Base-by-base conservation (phyloP, 1,140 invertebrate species). In the Pseudoatta argentina region DNA sequence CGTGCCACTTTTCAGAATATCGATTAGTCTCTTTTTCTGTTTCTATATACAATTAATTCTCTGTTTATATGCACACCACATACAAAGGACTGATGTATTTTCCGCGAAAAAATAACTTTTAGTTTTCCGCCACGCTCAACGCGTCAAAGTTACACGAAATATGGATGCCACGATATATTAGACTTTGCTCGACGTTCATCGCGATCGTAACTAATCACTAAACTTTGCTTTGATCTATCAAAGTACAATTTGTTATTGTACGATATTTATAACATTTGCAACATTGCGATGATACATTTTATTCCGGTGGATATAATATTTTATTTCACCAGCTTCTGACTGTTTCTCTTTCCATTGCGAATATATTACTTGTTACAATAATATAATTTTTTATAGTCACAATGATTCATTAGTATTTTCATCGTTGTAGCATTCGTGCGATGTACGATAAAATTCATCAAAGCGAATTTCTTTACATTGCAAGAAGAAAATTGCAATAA, bases 11-110 rank as follows among this genome's bases (percentile, higher is more conserved):
- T 61, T 57, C 39, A 57, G 69, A 73, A 83, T 83, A 75, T 73
- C 55, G 79, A 83, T 73, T 16, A 48, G 8, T 48, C 51, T 51
- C 24, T 75, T 34, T 57, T 75, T 73, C 30, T 73, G 55, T 48
- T 21, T 82, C 24, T 75, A 57, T 71, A 81, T 82, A 73, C 69
- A 83, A 75, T 83, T 83, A 83, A 83, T 83, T 83, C 79, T 48
- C 27, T 39, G 79, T 73, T 83, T 83, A 73, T 61, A 75, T 63
- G 55, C 79, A 53, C 79, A 55, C 18, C 39, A 44, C 39, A 48
- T 34, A 73, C 57, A 73, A 83, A 83, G 55, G 18, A 48, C 53
- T 27, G 39, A 51, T 73, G 59, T 61, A 61, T 73, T 44, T 44
- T 48, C 24, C 24, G 55, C 27, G 63, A 67, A 73, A 83, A 64